Conservation (phyloP, 1,140 invertebrate genomes). For the Platyura marginata region DNA sequence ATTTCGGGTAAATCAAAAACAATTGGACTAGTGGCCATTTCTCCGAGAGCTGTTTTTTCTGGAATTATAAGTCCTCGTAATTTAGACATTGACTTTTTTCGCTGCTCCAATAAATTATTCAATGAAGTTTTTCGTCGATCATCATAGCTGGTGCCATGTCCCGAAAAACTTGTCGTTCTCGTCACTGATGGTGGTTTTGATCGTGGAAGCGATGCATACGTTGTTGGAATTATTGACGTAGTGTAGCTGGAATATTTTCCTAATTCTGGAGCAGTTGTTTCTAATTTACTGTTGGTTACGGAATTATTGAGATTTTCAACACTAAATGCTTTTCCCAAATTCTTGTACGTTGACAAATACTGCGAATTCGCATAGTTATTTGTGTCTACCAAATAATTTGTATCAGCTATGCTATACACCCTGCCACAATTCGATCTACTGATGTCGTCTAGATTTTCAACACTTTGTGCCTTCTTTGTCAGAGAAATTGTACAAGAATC, state of each 20-base stretch:
- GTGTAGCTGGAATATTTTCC: neutral
- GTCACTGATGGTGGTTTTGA: constrained; percentile 16
- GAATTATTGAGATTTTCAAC: neutral
- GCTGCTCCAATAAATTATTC: constrained; percentile 42
- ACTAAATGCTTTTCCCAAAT: neutral
- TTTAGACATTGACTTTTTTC: constrained; percentile 62
- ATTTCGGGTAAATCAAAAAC: constrained; percentile 62
- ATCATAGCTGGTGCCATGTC: constrained; percentile 11
- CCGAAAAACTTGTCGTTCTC: constrained; percentile 32
- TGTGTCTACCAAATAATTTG: neutral
- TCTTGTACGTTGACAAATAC: neutral
- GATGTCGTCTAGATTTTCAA: constrained; percentile 20
- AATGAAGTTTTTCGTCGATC: constrained; percentile 20
- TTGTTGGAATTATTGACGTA: neutral
- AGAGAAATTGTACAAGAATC: neutral
- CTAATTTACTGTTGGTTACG: neutral
- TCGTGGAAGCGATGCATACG: constrained; percentile 21
- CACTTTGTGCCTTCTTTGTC: constrained; percentile 22
- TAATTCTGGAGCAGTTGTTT: neutral
- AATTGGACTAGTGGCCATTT: constrained; percentile 24
- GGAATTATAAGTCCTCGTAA: constrained; percentile 70
- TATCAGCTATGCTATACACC: too few relatives aligned
- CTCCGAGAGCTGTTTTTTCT: constrained; percentile 39
- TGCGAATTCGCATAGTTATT: neutral
- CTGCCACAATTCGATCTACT: too few relatives aligned